Evolutionary conservation across 2,113 vertebrate species (phyloP), one percentile per base, ranked within the genome.

Genomic region (Hippotragus niger): DNA sequence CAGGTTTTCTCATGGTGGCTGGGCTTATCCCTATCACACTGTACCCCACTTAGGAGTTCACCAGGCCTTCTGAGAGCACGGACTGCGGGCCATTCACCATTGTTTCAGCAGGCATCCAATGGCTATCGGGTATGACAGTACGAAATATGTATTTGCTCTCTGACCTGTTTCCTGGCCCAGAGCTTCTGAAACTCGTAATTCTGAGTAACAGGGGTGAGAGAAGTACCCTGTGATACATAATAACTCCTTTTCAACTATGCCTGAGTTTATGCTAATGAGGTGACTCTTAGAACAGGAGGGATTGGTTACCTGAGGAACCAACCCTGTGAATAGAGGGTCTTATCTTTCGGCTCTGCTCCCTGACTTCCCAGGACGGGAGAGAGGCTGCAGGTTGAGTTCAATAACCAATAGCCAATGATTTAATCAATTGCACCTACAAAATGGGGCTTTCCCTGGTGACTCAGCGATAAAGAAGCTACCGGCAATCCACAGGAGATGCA

Each of bases 121-220:
- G 13, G 43, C 14, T 82, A 78, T 15, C 53, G 12, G 31, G 27
- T 33, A 12, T 45, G 60, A 82, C 36, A 67, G 15, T 55, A 89
- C 13, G 9, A 94, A 82, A 53, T 53, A 64, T 2, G 27, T 67
- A 89, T 82, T 67, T 82, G 36, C 36, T 88, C 47, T 89, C 58
- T 82, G 74, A 74, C 57, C 47, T 43, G 58, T 52, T 25, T 71
- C 15, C 93, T 57, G 57, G 29, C 10, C 43, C 19, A 82, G 76
- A 88, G 58, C 58, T 94, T 89, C 85, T 67, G 55, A 94, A 89
- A 94, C 47, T 53, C 47, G 29, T 31, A 81, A 94, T 88, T 94
- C 57, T 21, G 57, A 88, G 19, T 27, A 40, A 81, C n/a, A 94
- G 78, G 33, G 25, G 12, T 52, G 33, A 62, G 4, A 94, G 45